Evolutionary conservation across 2,888 invertebrate genomes (phyloP), one percentile per base, ranked within the genome.

Genomic region (Panzeria rudis): DNA sequence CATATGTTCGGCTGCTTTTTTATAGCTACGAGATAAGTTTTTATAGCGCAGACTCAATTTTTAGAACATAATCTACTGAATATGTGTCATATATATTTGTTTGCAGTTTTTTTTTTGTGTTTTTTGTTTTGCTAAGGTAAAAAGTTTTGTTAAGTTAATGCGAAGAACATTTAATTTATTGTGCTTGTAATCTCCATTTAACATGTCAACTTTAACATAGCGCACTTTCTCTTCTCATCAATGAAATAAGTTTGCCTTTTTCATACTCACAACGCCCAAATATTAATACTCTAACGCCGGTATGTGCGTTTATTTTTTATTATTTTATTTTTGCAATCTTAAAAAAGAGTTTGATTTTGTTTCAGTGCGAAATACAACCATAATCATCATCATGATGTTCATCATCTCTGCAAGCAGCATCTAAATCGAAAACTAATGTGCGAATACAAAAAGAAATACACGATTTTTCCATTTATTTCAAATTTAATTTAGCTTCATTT

Each of bases 151-250:
- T 68, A 11, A 25, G 23, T 35, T 44, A 41, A 23, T 62, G 2
- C 41, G 20, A 41, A 29, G 3, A 71, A 44, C 32, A 23, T 52
- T 35, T 47, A 9, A 77, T 50, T 17, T 54, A 56, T 61, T 69
- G 35, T 32, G 47, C 47, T 20, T 23, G n/a, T 62, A 62, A 54
- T 35, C 35, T 69, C 13, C 25, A 59, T 68, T 75, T 23, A 32
- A 23, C 52, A 47, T 75, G 52, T 23, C 47, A 73, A 29, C 41
- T 72, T 52, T 32, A 47, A 41, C 44, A 25, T 61, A 56, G 56
- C 1, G 50, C 77, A 84, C 81, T 84, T 84, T 84, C 80, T 81
- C 81, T 78, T 72, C 54, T 77, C 68, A 32, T 20, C 52, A 62
- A 47, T 11, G 35, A 23, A 9, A 50, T 17, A 25, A 71, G 2